Evolutionary conservation across 2,113 vertebrate genomes (phyloP).

Genomic region (Nesospiza acunhae): DNA sequence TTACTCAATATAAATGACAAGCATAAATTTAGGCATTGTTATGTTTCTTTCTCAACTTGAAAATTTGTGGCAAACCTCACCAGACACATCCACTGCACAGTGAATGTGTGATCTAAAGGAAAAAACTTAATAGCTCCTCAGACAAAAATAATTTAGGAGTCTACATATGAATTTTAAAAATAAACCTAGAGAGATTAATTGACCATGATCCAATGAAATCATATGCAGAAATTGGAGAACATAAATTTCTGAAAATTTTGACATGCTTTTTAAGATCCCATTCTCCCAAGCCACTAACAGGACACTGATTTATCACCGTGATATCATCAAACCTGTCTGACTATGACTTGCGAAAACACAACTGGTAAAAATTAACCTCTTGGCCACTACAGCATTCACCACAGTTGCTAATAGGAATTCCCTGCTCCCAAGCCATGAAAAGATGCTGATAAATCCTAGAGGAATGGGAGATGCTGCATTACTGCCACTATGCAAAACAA

Average conservation of each 20-base stretch:
- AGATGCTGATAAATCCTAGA: neutral
- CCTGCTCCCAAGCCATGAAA: neutral
- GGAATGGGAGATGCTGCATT: neutral
- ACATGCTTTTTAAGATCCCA: neutral
- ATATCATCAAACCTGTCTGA: neutral
- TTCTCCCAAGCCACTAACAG: neutral
- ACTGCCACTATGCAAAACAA: neutral
- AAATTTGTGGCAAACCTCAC: neutral
- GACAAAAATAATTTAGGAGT: neutral
- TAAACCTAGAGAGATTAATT: neutral
- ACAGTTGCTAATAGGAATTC: neutral
- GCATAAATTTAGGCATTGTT: neutral
- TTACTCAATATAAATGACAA: neutral
- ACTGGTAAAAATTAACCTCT: neutral
- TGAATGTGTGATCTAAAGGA: neutral
- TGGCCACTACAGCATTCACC: neutral
- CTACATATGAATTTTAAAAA: neutral
- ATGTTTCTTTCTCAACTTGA: neutral
- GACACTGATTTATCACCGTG: slow-evolving; percentile 4
- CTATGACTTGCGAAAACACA: neutral
- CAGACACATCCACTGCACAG: neutral
- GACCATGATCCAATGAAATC: slow-evolving; percentile 4
- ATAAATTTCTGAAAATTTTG: slow-evolving; percentile 10
- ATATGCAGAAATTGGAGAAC: neutral
- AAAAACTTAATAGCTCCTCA: neutral